Evolutionary conservation across 2,888 invertebrate genomes (phyloP).

Genomic region (Eristalis pertinax): DNA sequence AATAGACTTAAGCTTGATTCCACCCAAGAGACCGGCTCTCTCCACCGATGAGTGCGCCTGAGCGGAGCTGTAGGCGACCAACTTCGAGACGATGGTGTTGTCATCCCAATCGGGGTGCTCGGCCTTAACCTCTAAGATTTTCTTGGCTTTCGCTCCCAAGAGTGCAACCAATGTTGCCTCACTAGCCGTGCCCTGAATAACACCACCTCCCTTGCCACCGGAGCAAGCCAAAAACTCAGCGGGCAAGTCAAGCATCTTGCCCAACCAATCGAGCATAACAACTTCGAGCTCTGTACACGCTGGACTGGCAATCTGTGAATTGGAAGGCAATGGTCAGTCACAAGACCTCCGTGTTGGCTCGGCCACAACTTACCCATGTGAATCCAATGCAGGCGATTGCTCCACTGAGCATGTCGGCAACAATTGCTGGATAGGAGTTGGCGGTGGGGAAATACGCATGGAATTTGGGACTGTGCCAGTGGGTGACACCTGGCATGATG

Average conservation of each 20-base stretch:
- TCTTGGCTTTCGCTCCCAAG: conserved; percentile 92
- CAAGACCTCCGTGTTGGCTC: conserved; percentile 11
- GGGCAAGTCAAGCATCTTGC: conserved; percentile 94
- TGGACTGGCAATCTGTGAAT: conserved; percentile 92
- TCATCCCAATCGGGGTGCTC: conserved; percentile 90
- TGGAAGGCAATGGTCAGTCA: neutral
- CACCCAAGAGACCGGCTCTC: conserved; percentile 93
- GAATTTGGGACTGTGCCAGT: conserved; percentile 98
- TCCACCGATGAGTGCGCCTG: conserved; percentile 97
- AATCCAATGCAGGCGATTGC: conserved; percentile 98
- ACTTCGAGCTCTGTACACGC: conserved; percentile 98
- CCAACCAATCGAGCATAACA: conserved; percentile 97
- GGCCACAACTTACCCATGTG: conserved; percentile 89
- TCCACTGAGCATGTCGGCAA: conserved; percentile 96
- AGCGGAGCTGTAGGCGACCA: conserved; percentile 93
- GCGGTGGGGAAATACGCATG: conserved; percentile 97
- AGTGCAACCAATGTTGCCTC: conserved; percentile 96
- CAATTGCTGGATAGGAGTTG: conserved; percentile 95
- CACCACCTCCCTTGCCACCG: conserved; percentile 93
- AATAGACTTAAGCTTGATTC: conserved; percentile 89
- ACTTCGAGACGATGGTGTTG: conserved; percentile 87
- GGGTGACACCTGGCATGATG: conserved; percentile 99
- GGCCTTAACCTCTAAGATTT: conserved; percentile 86
- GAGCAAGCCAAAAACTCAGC: conserved; percentile 91
- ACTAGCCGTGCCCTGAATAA: conserved; percentile 96